Evolutionary conservation across 1,140 invertebrate genomes (phyloP).

Genomic region (Nixonia krombeini): DNA sequence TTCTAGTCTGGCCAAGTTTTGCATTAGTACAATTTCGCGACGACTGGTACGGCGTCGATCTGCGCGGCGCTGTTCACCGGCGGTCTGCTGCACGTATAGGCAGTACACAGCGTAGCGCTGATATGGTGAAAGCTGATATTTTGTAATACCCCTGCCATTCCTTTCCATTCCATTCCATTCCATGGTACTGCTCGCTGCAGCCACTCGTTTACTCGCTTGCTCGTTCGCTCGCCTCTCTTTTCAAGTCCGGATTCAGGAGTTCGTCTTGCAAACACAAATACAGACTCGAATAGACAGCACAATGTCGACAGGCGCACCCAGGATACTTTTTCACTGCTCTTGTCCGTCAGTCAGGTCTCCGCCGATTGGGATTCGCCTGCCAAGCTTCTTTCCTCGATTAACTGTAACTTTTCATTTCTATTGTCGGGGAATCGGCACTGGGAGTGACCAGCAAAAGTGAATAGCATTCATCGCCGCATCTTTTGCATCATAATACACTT

Average conservation of each 20-base stretch:
- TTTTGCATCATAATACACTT: too few relatives aligned
- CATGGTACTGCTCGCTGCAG: slow-evolving; percentile 53
- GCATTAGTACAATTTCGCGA: slow-evolving; percentile 43
- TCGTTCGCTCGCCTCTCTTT: slow-evolving; percentile 42
- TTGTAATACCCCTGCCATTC: slow-evolving; percentile 71
- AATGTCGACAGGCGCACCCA: slow-evolving; percentile 42
- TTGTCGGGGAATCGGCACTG: too few relatives aligned
- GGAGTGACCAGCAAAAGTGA: too few relatives aligned
- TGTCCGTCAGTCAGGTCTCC: not conserved
- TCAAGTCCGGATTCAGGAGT: slow-evolving; percentile 28
- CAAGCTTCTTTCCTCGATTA: not conserved
- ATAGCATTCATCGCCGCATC: too few relatives aligned
- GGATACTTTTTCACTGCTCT: slow-evolving; percentile 23
- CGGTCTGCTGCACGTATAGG: slow-evolving; percentile 24
- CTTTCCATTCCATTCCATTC: slow-evolving; percentile 63
- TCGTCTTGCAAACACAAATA: slow-evolving; percentile 35
- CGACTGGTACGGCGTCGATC: slow-evolving; percentile 33
- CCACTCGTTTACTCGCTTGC: slow-evolving; percentile 36
- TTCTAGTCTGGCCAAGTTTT: slow-evolving; percentile 37
- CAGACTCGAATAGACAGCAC: slow-evolving; percentile 20
- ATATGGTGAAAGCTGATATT: slow-evolving; percentile 73
- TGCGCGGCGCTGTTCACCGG: slow-evolving; percentile 11
- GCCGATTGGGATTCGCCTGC: not conserved
- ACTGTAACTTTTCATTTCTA: too few relatives aligned
- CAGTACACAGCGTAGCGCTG: slow-evolving; percentile 54